Conservation (phyloP, 2,113 vertebrate species). For the Hydrochoerus hydrochaeris region DNA sequence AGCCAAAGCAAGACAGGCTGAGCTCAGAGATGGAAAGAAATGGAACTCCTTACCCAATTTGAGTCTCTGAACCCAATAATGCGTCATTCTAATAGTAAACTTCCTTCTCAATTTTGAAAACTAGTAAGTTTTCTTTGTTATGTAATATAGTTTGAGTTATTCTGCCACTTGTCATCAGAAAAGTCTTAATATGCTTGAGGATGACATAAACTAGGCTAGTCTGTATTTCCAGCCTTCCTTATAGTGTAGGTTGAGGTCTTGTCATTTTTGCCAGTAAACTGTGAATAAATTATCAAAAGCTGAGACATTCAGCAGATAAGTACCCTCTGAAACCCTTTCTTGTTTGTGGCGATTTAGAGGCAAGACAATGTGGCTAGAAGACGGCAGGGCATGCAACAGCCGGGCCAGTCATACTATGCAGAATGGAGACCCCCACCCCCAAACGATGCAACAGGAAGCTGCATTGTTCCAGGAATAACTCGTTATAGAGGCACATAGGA, state of each 20-base stretch:
- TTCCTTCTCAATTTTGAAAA: conserved; percentile 34
- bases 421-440: background rate
- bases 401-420: background rate
- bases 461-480: background rate
- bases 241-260: background rate
- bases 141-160: conserved; percentile 27
- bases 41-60: background rate
- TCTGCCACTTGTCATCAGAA: background rate
- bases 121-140: background rate
- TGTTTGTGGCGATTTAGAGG: background rate
- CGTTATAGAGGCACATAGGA: background rate
- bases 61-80: background rate
- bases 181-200: background rate
- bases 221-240: background rate
- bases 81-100: background rate
- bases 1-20: background rate
- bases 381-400: background rate
- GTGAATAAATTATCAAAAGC: background rate
- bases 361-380: background rate
- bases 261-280: background rate
- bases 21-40: conserved; percentile 52
- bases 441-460: background rate
- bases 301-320: background rate
- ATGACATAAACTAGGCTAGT: background rate
- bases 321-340: background rate